Evolutionary conservation across 2,888 invertebrate species (phyloP).

Genomic region (Oeneis ivallda): DNA sequence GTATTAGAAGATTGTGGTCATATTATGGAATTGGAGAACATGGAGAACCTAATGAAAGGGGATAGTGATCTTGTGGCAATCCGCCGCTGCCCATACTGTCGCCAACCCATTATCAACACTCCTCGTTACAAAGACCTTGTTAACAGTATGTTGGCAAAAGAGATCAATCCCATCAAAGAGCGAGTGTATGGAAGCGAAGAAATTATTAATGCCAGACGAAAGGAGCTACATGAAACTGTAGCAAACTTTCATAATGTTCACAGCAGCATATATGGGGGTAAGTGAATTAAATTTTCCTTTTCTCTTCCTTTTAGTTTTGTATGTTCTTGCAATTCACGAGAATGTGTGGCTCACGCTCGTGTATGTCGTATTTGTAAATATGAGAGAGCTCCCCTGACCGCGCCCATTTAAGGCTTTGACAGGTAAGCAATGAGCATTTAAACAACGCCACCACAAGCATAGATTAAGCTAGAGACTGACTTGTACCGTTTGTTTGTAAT

Average conservation of each 20-base stretch:
- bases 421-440: no score
- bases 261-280: conserved; percentile 24
- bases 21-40: conserved; percentile 67
- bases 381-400: no score
- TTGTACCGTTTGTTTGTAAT: no score
- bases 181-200: conserved; percentile 58
- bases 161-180: conserved; percentile 69
- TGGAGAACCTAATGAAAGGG: conserved; percentile 67
- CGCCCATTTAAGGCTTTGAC: no score
- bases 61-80: conserved; percentile 56
- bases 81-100: conserved; percentile 82
- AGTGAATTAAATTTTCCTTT: not conserved
- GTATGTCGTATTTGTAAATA: no score
- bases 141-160: conserved; percentile 58
- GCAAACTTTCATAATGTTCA: conserved; percentile 5
- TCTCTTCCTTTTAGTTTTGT: not conserved
- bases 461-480: no score
- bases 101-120: conserved; percentile 80
- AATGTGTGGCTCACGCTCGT: no score
- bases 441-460: no score
- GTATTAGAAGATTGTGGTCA: conserved; percentile 79
- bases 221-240: not conserved
- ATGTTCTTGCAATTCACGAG: no score
- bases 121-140: conserved; percentile 80
- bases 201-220: conserved; percentile 44